phyloP scores from a whole-genome alignment of 2,888 invertebrate species.

The Callosobruchus maculatus region DNA sequence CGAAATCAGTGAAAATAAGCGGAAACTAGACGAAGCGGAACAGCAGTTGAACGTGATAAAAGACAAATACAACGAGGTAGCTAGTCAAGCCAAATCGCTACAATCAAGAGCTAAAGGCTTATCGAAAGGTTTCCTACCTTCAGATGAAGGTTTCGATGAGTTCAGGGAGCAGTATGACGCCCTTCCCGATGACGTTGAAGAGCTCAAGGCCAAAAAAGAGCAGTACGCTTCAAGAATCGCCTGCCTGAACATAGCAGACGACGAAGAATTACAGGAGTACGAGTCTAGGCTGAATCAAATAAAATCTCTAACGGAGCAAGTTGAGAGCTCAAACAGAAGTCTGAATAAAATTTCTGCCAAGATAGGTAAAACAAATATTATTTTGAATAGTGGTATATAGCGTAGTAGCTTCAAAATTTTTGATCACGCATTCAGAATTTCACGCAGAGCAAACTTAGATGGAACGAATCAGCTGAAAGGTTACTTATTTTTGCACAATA shows the following conservation, averaged over 20 bases:
- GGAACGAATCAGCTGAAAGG: too few species aligned
- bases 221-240: conserved; percentile 62
- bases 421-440: too few species aligned
- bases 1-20: conserved; percentile 38
- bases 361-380: neutral
- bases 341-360: conserved; percentile 46
- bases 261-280: conserved; percentile 62
- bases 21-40: conserved; percentile 38
- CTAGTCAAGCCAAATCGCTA: conserved; percentile 52
- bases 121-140: conserved; percentile 57
- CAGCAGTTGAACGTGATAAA: conserved; percentile 38
- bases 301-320: conserved; percentile 49
- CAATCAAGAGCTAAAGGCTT: conserved; percentile 53
- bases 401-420: too few species aligned
- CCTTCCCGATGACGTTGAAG: conserved; percentile 54
- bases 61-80: conserved; percentile 34
- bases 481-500: too few species aligned
- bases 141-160: conserved; percentile 55
- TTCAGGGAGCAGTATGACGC: conserved; percentile 52
- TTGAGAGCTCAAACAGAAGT: conserved; percentile 49
- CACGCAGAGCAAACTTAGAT: too few species aligned
- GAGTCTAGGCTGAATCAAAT: conserved; percentile 58
- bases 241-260: conserved; percentile 59
- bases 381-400: neutral
- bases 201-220: conserved; percentile 55